Evolutionary conservation across 2,888 invertebrate genomes (phyloP).

Genomic region (Camptogramma bilineatum): DNA sequence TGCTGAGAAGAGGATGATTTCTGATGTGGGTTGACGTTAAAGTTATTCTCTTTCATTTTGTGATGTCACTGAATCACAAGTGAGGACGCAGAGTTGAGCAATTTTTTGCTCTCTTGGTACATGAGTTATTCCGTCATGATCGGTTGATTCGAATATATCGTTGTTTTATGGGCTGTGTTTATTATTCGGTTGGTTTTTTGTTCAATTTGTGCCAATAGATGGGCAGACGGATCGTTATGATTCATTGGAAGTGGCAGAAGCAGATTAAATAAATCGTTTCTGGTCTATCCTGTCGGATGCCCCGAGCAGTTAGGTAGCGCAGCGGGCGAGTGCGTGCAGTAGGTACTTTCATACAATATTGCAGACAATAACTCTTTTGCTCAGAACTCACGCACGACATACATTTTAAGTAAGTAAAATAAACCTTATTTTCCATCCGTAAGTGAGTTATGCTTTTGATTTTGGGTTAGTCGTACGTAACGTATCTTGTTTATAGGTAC

Average conservation of each 20-base stretch:
- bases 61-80: conserved; percentile 63
- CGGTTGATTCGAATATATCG: conserved; percentile 58
- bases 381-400: conserved; percentile 4
- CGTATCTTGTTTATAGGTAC: too few species aligned
- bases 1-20: conserved; percentile 55
- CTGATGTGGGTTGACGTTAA: conserved; percentile 74
- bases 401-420: conserved; percentile 4
- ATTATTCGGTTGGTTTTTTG: conserved; percentile 57
- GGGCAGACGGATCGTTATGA: conserved; percentile 57
- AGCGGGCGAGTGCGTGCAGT: conserved; percentile 40
- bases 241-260: conserved; percentile 64
- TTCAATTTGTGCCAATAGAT: conserved; percentile 69
- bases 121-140: conserved; percentile 32
- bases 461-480: too few species aligned
- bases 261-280: conserved; percentile 68
- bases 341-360: conserved; percentile 50
- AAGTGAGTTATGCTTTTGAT: not conserved
- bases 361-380: conserved; percentile 49
- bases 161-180: conserved; percentile 46
- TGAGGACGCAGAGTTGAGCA: conserved; percentile 55
- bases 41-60: conserved; percentile 61
- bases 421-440: not conserved
- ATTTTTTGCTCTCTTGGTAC: conserved; percentile 52
- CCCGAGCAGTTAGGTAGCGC: conserved; percentile 35
- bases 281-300: conserved; percentile 45